phyloP scores from a whole-genome alignment of 2,113 vertebrate species.

The Onychostruthus taczanowskii region DNA sequence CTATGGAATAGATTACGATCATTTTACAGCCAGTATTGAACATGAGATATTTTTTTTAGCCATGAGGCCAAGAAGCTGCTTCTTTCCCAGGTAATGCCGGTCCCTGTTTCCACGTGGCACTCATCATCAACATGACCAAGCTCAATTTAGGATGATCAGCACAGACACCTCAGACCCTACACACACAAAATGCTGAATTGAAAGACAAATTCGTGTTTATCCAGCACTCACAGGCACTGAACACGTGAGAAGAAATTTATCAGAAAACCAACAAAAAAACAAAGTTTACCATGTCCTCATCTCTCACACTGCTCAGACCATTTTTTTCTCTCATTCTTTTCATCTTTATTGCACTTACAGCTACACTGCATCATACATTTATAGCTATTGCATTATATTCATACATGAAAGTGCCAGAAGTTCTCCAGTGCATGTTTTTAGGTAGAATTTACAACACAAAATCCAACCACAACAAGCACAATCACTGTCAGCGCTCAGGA shows the following conservation, averaged over 20 bases:
- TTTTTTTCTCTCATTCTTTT: not conserved
- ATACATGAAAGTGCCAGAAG: not conserved
- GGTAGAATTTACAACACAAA: not conserved
- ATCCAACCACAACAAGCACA: not conserved
- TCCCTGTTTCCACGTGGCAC: not conserved
- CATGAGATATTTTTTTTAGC: not conserved
- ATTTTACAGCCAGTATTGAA: not conserved
- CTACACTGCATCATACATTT: not conserved
- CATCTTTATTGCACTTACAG: not conserved
- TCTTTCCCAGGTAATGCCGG: not conserved
- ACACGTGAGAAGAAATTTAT: not conserved
- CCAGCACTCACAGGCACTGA: not conserved
- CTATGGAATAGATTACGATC: not conserved
- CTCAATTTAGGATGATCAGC: not conserved
- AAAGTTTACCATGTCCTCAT: fast-evolving
- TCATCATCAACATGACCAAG: not conserved
- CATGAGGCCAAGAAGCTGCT: not conserved
- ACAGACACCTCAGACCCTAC: not conserved
- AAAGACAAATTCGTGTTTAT: not conserved
- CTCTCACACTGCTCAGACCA: not conserved
- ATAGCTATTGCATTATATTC: not conserved
- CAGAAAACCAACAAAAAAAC: not conserved
- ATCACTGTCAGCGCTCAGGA: not conserved
- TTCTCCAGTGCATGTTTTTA: not conserved
- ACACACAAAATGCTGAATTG: not conserved